A percentile compares a stretch with the other conserved stretches of the same genome.
Conservation (phyloP, 2,888 invertebrate species). For the Campaea margaritaria region DNA sequence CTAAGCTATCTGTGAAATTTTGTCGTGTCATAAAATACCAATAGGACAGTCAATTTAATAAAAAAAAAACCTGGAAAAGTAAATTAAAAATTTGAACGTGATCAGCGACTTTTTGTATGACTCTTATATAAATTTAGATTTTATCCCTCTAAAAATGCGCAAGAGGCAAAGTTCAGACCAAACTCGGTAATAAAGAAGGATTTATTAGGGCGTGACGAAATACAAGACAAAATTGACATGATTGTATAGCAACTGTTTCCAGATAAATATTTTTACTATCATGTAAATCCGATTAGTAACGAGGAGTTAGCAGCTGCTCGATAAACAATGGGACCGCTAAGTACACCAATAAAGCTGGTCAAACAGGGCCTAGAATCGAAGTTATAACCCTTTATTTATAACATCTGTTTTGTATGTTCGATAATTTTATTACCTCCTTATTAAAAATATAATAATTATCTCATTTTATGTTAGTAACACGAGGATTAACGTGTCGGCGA, state of each 20-base stretch:
- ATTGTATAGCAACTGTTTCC: background rate
- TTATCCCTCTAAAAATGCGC: no score
- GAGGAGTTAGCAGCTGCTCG: conserved; percentile 10
- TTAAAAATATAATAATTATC: background rate
- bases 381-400: conserved; percentile 16
- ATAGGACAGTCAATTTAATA: no score
- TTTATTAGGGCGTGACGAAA: conserved; percentile 1
- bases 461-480: no score
- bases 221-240: conserved; percentile 10
- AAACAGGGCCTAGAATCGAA: conserved; percentile 18
- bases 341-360: conserved; percentile 24
- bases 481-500: no score
- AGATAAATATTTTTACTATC: conserved; percentile 1
- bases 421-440: background rate
- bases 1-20: no score
- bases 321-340: conserved; percentile 32
- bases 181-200: background rate
- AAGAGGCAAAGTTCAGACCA: conserved; percentile 9
- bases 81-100: no score
- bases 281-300: conserved; percentile 12
- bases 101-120: no score
- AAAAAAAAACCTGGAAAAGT: no score
- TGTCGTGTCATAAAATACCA: no score
- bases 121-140: no score
- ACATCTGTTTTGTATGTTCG: conserved; percentile 1